These are phyloP conservation scores for Microcebus tavaratra DNA, from an alignment of 2,113 vertebrate genomes.

Conservation along the genomic window DNA sequence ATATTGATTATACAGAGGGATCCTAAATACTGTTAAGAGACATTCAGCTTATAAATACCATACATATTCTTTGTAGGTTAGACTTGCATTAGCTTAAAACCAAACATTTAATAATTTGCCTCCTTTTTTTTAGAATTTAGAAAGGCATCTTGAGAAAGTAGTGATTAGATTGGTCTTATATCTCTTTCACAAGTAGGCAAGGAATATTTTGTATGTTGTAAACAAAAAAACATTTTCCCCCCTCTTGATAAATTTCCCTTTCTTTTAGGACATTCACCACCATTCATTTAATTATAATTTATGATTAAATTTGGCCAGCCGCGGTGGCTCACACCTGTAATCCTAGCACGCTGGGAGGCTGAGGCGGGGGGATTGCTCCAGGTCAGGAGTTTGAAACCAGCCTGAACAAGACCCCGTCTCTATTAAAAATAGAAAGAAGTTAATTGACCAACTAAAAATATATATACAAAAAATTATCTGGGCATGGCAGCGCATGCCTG, in stretches of 20 bases:
- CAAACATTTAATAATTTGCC: constrained; percentile 22
- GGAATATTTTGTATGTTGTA: not conserved
- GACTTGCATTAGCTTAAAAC: constrained; percentile 35
- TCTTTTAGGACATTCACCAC: not conserved
- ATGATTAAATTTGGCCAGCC: not conserved
- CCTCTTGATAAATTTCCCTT: constrained; percentile 34
- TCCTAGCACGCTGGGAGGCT: too few species aligned
- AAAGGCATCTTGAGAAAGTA: constrained; percentile 25
- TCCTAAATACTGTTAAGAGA: constrained; percentile 43
- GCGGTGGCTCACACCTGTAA: too few species aligned
- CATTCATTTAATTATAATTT: constrained; percentile 9
- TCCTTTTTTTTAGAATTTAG: constrained; percentile 39
- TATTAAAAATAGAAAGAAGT: too few species aligned
- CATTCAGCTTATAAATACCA: not conserved
- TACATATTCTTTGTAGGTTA: constrained; percentile 5
- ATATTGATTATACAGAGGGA: constrained; percentile 13
- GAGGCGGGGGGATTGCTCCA: too few species aligned
- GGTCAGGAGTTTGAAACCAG: too few species aligned
- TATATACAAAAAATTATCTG: too few species aligned
- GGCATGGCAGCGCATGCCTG: too few species aligned
- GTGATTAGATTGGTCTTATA: constrained; percentile 12
- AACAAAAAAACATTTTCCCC: too few species aligned
- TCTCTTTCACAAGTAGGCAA: not conserved
- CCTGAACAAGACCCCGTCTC: too few species aligned
- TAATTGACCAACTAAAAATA: too few species aligned